Percentiles rank a stretch among this genome's conserved stretches.
phyloP scores from a whole-genome alignment of 2,888 invertebrate genomes.

The Yponomeuta evonymella region DNA sequence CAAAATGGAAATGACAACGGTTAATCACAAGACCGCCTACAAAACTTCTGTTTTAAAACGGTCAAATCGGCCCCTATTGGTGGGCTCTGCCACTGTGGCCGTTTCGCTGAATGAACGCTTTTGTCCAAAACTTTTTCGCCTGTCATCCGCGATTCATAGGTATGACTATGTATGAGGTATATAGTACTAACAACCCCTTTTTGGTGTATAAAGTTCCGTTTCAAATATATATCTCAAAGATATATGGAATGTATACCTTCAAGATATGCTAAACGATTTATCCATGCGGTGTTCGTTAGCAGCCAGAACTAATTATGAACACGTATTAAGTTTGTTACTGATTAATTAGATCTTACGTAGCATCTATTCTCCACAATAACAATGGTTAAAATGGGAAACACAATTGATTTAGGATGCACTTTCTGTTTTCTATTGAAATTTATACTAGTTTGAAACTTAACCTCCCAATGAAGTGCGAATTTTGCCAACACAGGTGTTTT shows the following conservation, averaged over 20 bases:
- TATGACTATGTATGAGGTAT: not conserved
- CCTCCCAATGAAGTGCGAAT: too few species aligned
- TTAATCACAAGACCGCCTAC: slow-evolving; percentile 32
- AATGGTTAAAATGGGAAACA: too few species aligned
- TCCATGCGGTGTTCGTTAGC: too few species aligned
- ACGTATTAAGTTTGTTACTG: too few species aligned
- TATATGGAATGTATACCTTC: too few species aligned
- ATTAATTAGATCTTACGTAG: too few species aligned
- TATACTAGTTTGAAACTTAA: not conserved
- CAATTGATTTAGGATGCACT: not conserved
- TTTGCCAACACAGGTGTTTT: too few species aligned
- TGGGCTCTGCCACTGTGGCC: not conserved
- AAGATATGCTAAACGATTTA: too few species aligned
- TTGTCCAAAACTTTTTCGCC: not conserved
- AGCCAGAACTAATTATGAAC: too few species aligned
- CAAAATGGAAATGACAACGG: slow-evolving; percentile 39
- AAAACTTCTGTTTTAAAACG: slow-evolving; percentile 20
- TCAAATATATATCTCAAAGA: too few species aligned
- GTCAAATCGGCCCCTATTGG: slow-evolving; percentile 13
- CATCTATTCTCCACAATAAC: too few species aligned
- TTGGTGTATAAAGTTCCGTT: not conserved
- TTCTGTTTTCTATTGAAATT: not conserved
- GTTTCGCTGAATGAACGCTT: not conserved
- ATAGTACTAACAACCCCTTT: not conserved
- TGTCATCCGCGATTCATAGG: not conserved